phyloP scores from a whole-genome alignment of 2,888 invertebrate species.

The Deilephila elpenor region DNA sequence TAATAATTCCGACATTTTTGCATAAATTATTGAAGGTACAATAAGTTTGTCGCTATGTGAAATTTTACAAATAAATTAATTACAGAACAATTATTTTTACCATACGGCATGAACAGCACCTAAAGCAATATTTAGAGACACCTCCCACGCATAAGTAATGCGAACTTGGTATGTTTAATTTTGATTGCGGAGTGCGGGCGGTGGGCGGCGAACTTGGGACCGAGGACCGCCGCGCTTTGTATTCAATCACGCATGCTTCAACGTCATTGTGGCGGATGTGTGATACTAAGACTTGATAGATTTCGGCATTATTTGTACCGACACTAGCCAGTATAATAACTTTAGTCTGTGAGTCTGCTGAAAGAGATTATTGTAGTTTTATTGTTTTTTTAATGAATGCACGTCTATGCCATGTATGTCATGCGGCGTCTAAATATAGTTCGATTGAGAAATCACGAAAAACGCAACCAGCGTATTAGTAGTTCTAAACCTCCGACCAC shows the following conservation, averaged over 20 bases:
- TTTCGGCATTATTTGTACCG: neutral
- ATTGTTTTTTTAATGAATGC: no score
- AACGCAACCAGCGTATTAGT: no score
- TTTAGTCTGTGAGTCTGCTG: neutral
- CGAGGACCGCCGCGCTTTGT: slow-evolving; percentile 25
- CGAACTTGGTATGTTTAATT: slow-evolving; percentile 40
- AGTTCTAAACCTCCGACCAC: no score
- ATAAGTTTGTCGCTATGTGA: no score
- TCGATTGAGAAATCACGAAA: no score
- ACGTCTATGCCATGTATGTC: no score
- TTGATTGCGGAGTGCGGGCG: slow-evolving; percentile 36
- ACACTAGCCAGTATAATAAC: neutral
- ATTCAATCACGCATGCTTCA: slow-evolving; percentile 24
- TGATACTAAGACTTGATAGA: neutral
- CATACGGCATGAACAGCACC: neutral
- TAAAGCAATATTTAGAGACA: slow-evolving; percentile 16
- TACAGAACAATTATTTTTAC: neutral
- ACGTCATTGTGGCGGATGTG: slow-evolving; percentile 2
- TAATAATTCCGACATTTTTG: no score
- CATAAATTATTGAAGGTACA: no score
- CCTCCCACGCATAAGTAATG: slow-evolving; percentile 43
- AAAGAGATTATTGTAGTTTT: no score
- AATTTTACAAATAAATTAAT: no score
- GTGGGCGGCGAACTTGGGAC: slow-evolving; percentile 45
- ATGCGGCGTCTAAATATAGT: no score